phyloP scores from a whole-genome alignment of 2,113 vertebrate species.

The Toxotes chatareus region DNA sequence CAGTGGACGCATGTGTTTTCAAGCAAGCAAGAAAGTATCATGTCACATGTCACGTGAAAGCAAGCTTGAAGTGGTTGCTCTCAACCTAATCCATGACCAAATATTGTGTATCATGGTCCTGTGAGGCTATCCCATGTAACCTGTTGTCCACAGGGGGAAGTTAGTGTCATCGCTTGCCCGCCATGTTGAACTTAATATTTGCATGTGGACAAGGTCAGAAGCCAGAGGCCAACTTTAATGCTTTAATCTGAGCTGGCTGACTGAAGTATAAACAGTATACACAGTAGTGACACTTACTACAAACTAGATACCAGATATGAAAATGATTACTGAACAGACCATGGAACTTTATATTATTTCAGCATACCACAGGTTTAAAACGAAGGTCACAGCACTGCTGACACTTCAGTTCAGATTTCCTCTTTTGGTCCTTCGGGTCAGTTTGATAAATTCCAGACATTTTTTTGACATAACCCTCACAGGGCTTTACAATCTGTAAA shows the following conservation, averaged over 20 bases:
- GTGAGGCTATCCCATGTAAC: background rate
- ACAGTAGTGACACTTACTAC: background rate
- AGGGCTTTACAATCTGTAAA: constrained; percentile 1
- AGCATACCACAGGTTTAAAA: constrained; percentile 3
- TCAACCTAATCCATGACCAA: background rate
- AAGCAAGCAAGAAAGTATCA: constrained; percentile 23
- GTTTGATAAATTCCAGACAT: background rate
- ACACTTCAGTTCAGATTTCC: background rate
- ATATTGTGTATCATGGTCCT: no score
- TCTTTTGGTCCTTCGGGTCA: background rate
- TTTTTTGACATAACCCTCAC: background rate
- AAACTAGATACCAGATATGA: constrained; percentile 1
- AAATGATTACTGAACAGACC: background rate
- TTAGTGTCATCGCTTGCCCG: background rate
- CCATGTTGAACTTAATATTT: background rate
- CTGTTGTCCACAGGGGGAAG: background rate
- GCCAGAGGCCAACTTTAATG: background rate
- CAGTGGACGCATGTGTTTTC: constrained; percentile 26
- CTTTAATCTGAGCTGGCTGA: background rate
- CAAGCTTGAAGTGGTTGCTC: background rate
- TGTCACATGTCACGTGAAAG: background rate
- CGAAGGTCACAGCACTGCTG: background rate
- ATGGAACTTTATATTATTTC: background rate
- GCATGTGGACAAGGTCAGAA: background rate
- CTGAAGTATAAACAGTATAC: background rate